Conservation (phyloP, 2,797 vertebrate species). For the Oreonectes daqikongensis region DNA sequence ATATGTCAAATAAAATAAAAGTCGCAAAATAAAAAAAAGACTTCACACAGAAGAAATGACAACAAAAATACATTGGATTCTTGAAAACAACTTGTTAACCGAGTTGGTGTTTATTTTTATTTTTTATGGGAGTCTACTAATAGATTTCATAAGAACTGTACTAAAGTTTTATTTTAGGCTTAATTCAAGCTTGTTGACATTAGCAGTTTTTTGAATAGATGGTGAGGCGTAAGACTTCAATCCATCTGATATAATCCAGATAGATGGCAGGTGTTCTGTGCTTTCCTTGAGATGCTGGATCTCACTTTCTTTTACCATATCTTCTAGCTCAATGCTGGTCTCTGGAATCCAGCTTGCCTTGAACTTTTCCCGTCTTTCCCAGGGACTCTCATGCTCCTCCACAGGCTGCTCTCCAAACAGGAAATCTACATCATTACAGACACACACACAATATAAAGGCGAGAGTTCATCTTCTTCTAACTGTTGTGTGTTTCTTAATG, state of each 20-base stretch:
- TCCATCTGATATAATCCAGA: conserved; percentile 48
- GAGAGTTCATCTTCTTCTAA: background rate
- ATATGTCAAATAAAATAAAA: too few species aligned
- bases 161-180: background rate
- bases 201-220: conserved; percentile 8
- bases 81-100: too few species aligned
- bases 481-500: background rate
- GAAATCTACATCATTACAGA: conserved; percentile 69
- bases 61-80: too few species aligned
- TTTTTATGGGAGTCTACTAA: too few species aligned
- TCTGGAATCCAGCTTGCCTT: conserved; percentile 30
- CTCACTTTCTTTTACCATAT: conserved; percentile 38
- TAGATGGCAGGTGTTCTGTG: conserved; percentile 34
- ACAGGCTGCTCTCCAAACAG: conserved; percentile 74
- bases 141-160: too few species aligned
- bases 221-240: conserved; percentile 13
- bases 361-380: conserved; percentile 55
- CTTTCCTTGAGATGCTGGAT: conserved; percentile 30
- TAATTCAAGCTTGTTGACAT: background rate
- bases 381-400: conserved; percentile 56
- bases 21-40: too few species aligned
- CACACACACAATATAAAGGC: background rate
- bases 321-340: conserved; percentile 42
- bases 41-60: too few species aligned
- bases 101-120: too few species aligned